Evolutionary conservation across 1,140 invertebrate species (phyloP), one percentile per base, ranked within the genome.

Genomic region (Papilio polytes): DNA sequence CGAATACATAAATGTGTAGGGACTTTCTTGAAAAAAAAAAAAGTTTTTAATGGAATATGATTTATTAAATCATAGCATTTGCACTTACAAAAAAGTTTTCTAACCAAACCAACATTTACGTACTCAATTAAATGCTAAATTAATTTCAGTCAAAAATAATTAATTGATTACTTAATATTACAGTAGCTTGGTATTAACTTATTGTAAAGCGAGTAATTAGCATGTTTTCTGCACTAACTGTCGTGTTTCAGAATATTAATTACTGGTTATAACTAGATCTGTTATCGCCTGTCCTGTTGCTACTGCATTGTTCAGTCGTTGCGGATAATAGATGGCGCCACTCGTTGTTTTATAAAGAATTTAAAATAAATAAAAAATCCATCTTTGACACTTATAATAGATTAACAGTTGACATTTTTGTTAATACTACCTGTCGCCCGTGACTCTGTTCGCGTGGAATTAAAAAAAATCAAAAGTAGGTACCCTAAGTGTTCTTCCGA

Each of bases 281-380:
- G 41, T 46, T 48, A 22, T 44, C 18, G 44, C 15, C 22, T n/a
- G n/a, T 22, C 20, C 22, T 80, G 46, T 72, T 82, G 73, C 73
- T 44, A 78, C 63, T 53, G 73, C 63, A 59, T 70, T 41, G 70
- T 79, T 80, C 72, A n/a, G 15, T 72, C 36, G 18, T 18, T 20
- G 51, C 66, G 74, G 80, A 82, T 81, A 84, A 86, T 73, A 90
- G 88, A 90, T 90, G 89, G 87, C 88, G 85, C 76, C 80, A 85
- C 81, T 41, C 7, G 81, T 84, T 78, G 31, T 13, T 56, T 1
- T 56, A 20, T 7, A 20, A 9, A 20, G 7, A 18, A 51, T 18
- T 18, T 51, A 18, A 51, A 51, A 51, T 2, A 36, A 36, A 26
- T 26, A 15, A 18, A 4, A 18, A 51, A 51, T 18, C 15, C 15